Conservation (phyloP, 92 coral and sea anemone species). For the Umimayanthus kanabou region DNA sequence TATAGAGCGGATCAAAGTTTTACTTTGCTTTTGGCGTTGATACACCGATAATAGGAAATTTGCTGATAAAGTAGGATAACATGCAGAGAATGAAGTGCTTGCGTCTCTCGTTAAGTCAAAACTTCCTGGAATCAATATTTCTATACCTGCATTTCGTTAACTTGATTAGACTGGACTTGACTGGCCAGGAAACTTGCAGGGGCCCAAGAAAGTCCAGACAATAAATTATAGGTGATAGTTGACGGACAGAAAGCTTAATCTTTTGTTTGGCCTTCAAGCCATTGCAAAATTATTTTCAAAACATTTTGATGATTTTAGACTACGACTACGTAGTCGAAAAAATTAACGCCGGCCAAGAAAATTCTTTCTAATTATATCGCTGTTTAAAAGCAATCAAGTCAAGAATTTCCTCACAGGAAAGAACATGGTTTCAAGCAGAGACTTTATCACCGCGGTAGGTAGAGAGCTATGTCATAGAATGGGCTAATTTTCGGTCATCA, state of each 20-base stretch:
- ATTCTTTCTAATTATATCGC: neutral
- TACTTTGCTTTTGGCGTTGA: constrained; percentile 46
- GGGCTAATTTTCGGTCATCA: constrained; percentile 3
- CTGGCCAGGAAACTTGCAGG: constrained; percentile 43
- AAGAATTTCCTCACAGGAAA: constrained; percentile 19
- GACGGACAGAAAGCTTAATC: constrained; percentile 9
- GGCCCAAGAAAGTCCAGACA: constrained; percentile 42
- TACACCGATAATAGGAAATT: constrained; percentile 32
- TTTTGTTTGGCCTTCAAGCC: constrained; percentile 11
- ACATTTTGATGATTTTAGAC: neutral
- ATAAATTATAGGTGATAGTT: constrained; percentile 14
- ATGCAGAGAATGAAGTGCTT: constrained; percentile 35
- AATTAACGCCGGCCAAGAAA: neutral
- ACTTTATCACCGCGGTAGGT: constrained; percentile 39
- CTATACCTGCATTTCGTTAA: constrained; percentile 16
- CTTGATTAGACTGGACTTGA: constrained; percentile 46
- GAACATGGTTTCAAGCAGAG: constrained; percentile 14
- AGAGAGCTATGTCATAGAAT: constrained; percentile 9
- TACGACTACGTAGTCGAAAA: neutral
- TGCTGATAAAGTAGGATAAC: constrained; percentile 43
- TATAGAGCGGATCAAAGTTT: constrained; percentile 42
- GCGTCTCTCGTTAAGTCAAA: constrained; percentile 30
- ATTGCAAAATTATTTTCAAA: neutral
- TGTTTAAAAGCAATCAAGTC: neutral
- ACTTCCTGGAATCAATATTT: constrained; percentile 42